Evolutionary conservation across 2,797 vertebrate genomes (phyloP), one percentile per base, ranked within the genome.

Genomic region (Calcarius lapponicus): DNA sequence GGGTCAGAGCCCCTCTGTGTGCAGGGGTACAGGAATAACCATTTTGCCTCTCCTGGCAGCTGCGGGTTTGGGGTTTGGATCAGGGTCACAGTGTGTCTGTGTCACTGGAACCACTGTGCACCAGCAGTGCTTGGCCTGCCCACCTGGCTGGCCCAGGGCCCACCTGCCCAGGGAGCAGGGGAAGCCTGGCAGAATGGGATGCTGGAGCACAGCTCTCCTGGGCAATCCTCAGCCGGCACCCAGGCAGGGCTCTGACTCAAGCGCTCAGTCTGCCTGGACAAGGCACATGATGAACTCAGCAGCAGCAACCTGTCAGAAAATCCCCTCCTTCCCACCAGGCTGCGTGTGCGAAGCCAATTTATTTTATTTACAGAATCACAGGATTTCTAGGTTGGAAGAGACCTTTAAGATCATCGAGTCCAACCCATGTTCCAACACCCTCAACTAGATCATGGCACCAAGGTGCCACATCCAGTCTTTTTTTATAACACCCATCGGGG

Each of bases 241-340:
- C 71, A 15, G 5, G 69, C 69, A 80, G 31, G 2, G 6, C 66
- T 70, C 76, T 93, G 76, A 81, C 82, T 88, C 86, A 82, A 86
- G 61, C 1, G 0, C 69, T 93, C 1, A 0, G n/a, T 50, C 74
- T 81, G 75, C 50, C 11, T n/a, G 42, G 53, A 86, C 34, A 40
- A 91, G 53, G 53, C 10, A 2, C 70, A 67, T 54, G 87, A 86
- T 76, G 81, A 90, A 83, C 26, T 21, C 75, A 45, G 0, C 80
- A 88, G 13, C 45, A 92, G 74, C 76, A 66, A 64, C 71, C 79
- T 82, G 86, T n/a, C 78, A 96, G 90, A 94, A 95, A 86, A 38
- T 6, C 4, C 80, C 18, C 76, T 90, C 64, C 31, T 89, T 70
- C 73, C 86, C 91, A 81, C 57, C 65, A 65, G 42, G 66, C 43